Evolutionary conservation across 2,113 vertebrate genomes (phyloP).

Genomic region (Campylorhamphus procurvoides): DNA sequence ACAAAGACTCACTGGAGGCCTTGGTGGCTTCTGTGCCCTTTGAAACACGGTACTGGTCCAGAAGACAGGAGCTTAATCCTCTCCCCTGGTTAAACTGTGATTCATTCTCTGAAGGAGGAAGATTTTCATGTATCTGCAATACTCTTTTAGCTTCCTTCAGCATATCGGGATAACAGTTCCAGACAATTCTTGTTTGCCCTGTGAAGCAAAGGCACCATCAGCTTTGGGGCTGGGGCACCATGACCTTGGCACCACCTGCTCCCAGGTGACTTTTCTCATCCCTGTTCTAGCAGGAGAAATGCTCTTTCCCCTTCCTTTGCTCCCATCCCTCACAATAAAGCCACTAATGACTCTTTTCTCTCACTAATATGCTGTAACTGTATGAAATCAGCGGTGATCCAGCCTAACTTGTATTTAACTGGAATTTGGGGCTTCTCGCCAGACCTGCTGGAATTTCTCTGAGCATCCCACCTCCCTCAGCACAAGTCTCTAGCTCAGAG

Average conservation of each 20-base stretch:
- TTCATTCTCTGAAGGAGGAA: slow-evolving; percentile 37
- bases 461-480: background rate
- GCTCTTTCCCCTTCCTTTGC: background rate
- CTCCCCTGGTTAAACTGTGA: slow-evolving; percentile 57
- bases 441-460: background rate
- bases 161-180: background rate
- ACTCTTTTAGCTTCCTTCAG: slow-evolving; percentile 1
- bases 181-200: background rate
- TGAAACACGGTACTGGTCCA: slow-evolving; percentile 45
- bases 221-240: rapidly evolving
- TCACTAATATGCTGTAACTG: background rate
- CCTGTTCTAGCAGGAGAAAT: background rate
- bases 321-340: background rate
- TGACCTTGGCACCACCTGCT: rapidly evolving
- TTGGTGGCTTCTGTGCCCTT: slow-evolving; percentile 38
- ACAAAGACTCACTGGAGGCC: slow-evolving; percentile 61
- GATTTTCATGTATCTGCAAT: slow-evolving; percentile 9
- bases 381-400: background rate
- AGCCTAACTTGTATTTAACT: slow-evolving; percentile 14
- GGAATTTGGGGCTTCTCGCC: background rate
- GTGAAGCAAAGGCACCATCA: background rate
- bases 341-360: background rate
- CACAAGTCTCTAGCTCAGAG: background rate
- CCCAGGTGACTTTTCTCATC: background rate
- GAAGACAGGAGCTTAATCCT: slow-evolving; percentile 62